Percentiles rank a stretch among this genome's conserved stretches.
These are phyloP conservation scores for Phalacrocorax brasilianus DNA, from an alignment of 2,113 vertebrate genomes.

Conservation along the genomic window DNA sequence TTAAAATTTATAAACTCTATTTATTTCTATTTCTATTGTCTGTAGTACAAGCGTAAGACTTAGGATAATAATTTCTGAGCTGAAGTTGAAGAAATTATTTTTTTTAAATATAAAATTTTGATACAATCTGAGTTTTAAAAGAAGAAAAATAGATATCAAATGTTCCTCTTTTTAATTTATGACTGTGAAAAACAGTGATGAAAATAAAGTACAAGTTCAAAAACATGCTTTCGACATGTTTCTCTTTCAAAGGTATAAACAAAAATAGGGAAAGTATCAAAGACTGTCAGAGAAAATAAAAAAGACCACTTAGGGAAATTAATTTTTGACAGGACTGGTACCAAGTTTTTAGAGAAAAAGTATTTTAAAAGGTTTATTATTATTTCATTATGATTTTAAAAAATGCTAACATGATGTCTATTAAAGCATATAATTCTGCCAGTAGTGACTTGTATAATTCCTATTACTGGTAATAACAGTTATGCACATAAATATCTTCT, in stretches of 20 bases:
- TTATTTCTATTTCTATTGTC: not conserved
- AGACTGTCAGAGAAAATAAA: not conserved
- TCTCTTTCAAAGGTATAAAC: not conserved
- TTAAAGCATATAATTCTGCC: not conserved
- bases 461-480: not conserved
- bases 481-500: not conserved
- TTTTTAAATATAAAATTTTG: not conserved
- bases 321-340: not conserved
- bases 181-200: not conserved
- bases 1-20: not conserved
- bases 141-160: not conserved
- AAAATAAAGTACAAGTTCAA: not conserved
- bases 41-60: not conserved
- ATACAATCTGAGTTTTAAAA: not conserved
- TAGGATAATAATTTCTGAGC: not conserved
- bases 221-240: not conserved
- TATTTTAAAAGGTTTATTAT: not conserved
- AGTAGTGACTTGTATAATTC: not conserved
- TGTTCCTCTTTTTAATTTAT: not conserved
- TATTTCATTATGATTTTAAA: not conserved
- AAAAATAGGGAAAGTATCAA: not conserved
- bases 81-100: not conserved
- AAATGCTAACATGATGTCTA: not conserved
- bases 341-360: not conserved
- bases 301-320: not conserved